A percentile compares a stretch with the other conserved stretches of the same genome.
These are phyloP conservation scores for Orgyia antiqua DNA, from an alignment of 2,888 invertebrate genomes.

Conservation along the genomic window DNA sequence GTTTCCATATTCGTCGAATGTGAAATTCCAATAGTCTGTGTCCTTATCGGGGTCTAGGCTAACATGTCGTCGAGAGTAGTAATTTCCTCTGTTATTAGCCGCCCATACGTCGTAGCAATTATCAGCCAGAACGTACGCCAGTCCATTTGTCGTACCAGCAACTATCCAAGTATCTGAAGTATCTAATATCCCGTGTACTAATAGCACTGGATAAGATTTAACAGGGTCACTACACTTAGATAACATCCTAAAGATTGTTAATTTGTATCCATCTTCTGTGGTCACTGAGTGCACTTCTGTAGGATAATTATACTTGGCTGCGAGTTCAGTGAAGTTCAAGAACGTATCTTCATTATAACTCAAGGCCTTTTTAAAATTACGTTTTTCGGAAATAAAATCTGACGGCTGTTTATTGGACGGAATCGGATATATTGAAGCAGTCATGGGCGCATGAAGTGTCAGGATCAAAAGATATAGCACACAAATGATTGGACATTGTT, in stretches of 20 bases:
- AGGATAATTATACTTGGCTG: constrained; percentile 42
- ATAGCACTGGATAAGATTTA: constrained; percentile 38
- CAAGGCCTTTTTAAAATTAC: constrained; percentile 42
- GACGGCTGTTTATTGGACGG: constrained; percentile 31
- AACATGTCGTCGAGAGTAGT: constrained; percentile 77
- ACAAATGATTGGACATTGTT: constrained; percentile 17
- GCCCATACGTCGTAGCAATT: constrained; percentile 74
- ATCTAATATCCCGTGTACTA: constrained; percentile 51
- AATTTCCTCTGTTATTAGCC: constrained; percentile 78
- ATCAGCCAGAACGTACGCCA: constrained; percentile 59
- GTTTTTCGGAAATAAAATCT: constrained; percentile 43
- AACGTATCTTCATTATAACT: constrained; percentile 57
- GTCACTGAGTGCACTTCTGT: constrained; percentile 42
- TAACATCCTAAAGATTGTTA: constrained; percentile 45
- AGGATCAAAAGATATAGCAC: constrained; percentile 25
- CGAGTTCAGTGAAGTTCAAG: constrained; percentile 51
- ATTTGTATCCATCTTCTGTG: constrained; percentile 54
- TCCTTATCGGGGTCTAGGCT: constrained; percentile 53
- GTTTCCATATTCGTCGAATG: constrained; percentile 84
- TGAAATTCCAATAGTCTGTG: constrained; percentile 71
- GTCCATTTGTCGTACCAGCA: constrained; percentile 36
- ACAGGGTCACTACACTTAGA: constrained; percentile 34
- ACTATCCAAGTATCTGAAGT: constrained; percentile 50
- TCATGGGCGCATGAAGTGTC: constrained; percentile 19
- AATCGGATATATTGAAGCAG: constrained; percentile 13